These are phyloP conservation scores for Spisula solida DNA, from an alignment of 2,888 invertebrate species.

Conservation along the genomic window DNA sequence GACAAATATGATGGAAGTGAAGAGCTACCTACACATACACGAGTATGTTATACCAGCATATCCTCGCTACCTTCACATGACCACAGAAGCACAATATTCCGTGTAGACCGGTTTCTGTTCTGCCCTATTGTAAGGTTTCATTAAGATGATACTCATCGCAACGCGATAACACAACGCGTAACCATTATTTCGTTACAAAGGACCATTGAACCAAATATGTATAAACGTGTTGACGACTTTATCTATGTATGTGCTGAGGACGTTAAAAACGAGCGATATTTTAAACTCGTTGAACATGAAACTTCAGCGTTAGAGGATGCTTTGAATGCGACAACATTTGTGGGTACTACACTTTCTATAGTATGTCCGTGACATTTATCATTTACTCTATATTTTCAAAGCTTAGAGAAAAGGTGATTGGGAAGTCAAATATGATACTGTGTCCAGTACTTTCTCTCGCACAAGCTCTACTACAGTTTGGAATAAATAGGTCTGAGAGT, in stretches of 20 bases:
- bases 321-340: conserved; percentile 16
- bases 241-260: background rate
- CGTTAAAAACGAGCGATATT: background rate
- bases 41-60: no score
- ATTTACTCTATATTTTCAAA: conserved; percentile 67
- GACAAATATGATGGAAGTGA: no score
- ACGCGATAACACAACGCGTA: no score
- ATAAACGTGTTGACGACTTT: no score
- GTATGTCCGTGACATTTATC: conserved; percentile 65
- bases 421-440: conserved; percentile 71
- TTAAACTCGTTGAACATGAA: background rate
- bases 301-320: background rate
- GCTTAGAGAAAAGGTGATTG: conserved; percentile 68
- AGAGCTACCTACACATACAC: no score
- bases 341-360: conserved; percentile 60
- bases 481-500: background rate
- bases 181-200: background rate
- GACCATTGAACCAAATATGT: background rate
- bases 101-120: background rate
- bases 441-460: conserved; percentile 61
- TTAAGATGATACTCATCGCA: no score
- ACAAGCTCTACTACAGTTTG: conserved; percentile 60
- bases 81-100: no score
- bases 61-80: no score
- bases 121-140: no score